A percentile compares a stretch with the other conserved stretches of the same genome.
phyloP scores from a whole-genome alignment of 2,888 invertebrate species.

The Hirudinaria manillensis region DNA sequence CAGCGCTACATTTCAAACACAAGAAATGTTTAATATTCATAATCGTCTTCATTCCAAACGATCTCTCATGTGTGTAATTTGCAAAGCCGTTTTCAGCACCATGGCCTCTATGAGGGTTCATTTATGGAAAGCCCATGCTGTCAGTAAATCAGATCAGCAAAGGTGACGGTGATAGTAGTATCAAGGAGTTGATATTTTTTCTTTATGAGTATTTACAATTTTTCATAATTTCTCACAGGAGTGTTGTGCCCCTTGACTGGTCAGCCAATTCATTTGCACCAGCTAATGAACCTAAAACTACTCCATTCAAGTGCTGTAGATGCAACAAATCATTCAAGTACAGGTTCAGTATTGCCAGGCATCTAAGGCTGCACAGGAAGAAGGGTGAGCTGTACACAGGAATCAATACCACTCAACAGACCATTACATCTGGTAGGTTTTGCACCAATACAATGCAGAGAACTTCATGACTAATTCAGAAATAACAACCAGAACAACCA shows the following conservation, averaged over 20 bases:
- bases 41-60: slow-evolving; percentile 15
- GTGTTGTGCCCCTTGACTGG: neutral
- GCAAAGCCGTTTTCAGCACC: slow-evolving; percentile 26
- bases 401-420: neutral
- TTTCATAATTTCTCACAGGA: neutral
- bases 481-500: neutral
- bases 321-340: slow-evolving; percentile 33
- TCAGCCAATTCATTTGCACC: neutral
- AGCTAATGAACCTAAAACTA: neutral
- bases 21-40: slow-evolving; percentile 21
- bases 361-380: slow-evolving; percentile 24
- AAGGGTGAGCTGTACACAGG: neutral
- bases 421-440: too few relatives aligned
- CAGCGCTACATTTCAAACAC: slow-evolving; percentile 2
- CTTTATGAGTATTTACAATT: neutral
- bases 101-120: slow-evolving; percentile 28
- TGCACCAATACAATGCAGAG: too few relatives aligned
- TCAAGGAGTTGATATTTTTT: neutral
- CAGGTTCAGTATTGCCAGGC: slow-evolving; percentile 26
- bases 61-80: slow-evolving; percentile 18
- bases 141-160: slow-evolving; percentile 18
- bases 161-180: neutral
- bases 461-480: neutral
- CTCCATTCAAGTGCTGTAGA: slow-evolving; percentile 17
- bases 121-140: slow-evolving; percentile 31